A percentile compares a stretch with the other conserved stretches of the same genome.
Evolutionary conservation across 2,797 vertebrate species (phyloP).

Genomic region (Chaetodon trifasciatus): DNA sequence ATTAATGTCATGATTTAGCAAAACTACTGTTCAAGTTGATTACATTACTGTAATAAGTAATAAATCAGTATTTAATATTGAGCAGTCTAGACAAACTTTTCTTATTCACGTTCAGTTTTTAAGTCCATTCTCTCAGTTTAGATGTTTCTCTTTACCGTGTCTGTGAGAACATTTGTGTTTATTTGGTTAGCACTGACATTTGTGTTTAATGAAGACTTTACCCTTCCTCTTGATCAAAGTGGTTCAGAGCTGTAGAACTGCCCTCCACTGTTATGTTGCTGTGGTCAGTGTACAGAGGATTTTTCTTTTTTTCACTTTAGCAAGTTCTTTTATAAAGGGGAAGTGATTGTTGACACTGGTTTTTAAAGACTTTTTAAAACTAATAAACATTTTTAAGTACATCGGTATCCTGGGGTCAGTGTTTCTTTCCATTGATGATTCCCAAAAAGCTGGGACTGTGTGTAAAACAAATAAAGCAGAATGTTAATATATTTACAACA

Average conservation of each 20-base stretch:
- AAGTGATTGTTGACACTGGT: constrained; percentile 93
- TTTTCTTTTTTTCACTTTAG: constrained; percentile 87
- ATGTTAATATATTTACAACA: too few species aligned
- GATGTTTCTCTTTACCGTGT: constrained; percentile 87
- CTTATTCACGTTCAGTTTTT: constrained; percentile 82
- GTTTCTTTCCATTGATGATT: constrained; percentile 24
- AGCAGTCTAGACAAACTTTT: constrained; percentile 84
- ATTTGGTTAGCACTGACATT: constrained; percentile 88
- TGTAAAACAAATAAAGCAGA: too few species aligned
- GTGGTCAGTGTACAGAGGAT: constrained; percentile 87
- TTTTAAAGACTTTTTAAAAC: constrained; percentile 92
- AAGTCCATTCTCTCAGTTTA: constrained; percentile 80
- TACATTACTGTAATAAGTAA: constrained; percentile 86
- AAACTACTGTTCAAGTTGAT: constrained; percentile 86
- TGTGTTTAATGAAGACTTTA: constrained; percentile 89
- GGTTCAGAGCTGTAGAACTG: constrained; percentile 88
- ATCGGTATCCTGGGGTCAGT: constrained; percentile 70
- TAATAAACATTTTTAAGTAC: constrained; percentile 92
- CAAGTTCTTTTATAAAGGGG: constrained; percentile 91
- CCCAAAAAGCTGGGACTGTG: too few species aligned
- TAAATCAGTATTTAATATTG: constrained; percentile 79
- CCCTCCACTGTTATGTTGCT: constrained; percentile 87
- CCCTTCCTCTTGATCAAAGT: constrained; percentile 87
- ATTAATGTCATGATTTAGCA: constrained; percentile 25
- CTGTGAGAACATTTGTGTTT: constrained; percentile 86